Percentiles rank a stretch among this genome's conserved stretches.
These are phyloP conservation scores for Antennarius striatus DNA, from an alignment of 2,113 vertebrate species.

Conservation along the genomic window DNA sequence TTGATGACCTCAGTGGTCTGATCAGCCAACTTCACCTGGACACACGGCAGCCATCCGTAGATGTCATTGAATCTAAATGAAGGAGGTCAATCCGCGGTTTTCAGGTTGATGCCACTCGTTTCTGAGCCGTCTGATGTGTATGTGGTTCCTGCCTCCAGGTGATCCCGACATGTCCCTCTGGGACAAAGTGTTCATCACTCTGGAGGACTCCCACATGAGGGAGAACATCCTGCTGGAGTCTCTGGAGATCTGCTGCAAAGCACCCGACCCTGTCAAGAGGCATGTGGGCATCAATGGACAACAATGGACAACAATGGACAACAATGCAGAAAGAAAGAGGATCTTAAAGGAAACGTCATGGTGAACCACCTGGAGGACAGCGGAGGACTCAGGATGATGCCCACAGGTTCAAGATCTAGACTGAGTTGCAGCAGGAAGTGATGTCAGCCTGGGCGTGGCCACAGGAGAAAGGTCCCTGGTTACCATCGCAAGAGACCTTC, in stretches of 20 bases:
- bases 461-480: slow-evolving; percentile 58
- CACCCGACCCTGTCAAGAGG: slow-evolving; percentile 60
- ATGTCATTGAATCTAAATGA: no score
- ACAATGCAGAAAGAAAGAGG: slow-evolving; percentile 54
- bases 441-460: slow-evolving; percentile 22
- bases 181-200: slow-evolving; percentile 90
- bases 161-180: slow-evolving; percentile 75
- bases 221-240: slow-evolving; percentile 88
- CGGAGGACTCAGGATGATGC: slow-evolving; percentile 21
- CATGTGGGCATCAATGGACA: slow-evolving; percentile 55
- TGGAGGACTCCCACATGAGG: slow-evolving; percentile 92
- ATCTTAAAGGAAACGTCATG: slow-evolving; percentile 45
- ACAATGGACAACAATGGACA: slow-evolving; percentile 38
- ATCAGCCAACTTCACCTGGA: no score
- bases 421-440: slow-evolving; percentile 52
- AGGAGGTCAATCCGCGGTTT: no score
- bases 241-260: slow-evolving; percentile 72
- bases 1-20: no score
- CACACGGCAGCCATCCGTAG: no score
- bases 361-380: slow-evolving; percentile 43
- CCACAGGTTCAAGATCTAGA: slow-evolving; percentile 1
- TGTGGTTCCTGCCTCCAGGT: slow-evolving; percentile 21
- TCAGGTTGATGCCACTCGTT: no score
- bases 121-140: no score
- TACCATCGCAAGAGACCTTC: slow-evolving; percentile 66